A percentile compares a stretch with the other conserved stretches of the same genome.
Conservation (phyloP, 2,797 vertebrate genomes). For the Lagorchestes hirsutus region DNA sequence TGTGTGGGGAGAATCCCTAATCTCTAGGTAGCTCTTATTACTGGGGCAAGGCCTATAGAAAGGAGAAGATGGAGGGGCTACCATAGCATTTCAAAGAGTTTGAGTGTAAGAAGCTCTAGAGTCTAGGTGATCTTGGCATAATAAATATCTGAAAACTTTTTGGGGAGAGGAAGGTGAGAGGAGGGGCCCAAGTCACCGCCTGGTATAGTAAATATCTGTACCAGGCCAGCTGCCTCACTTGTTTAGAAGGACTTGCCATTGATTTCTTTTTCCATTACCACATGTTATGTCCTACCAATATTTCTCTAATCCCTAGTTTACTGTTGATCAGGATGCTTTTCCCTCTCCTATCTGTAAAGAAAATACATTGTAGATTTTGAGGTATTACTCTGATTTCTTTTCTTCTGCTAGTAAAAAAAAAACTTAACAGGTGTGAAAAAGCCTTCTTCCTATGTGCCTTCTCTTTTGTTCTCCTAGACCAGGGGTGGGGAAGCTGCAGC, state of each 20-base stretch:
- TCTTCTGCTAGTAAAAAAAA: background rate
- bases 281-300: background rate
- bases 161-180: fast-evolving
- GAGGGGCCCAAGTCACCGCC: background rate
- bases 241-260: background rate
- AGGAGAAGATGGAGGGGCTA: background rate
- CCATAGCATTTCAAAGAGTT: background rate
- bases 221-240: background rate
- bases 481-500: too few relatives aligned
- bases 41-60: background rate
- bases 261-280: background rate
- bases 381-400: background rate
- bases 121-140: background rate
- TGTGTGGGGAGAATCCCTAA: background rate
- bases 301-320: background rate
- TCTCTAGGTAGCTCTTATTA: background rate
- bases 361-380: background rate
- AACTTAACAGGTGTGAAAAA: background rate
- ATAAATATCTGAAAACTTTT: background rate
- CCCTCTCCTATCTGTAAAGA: background rate
- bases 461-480: background rate
- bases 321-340: background rate
- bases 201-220: background rate
- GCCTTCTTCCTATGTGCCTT: background rate
- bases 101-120: background rate